These are phyloP conservation scores for Dicycla oo DNA, from an alignment of 2,888 invertebrate genomes.

Conservation along the genomic window DNA sequence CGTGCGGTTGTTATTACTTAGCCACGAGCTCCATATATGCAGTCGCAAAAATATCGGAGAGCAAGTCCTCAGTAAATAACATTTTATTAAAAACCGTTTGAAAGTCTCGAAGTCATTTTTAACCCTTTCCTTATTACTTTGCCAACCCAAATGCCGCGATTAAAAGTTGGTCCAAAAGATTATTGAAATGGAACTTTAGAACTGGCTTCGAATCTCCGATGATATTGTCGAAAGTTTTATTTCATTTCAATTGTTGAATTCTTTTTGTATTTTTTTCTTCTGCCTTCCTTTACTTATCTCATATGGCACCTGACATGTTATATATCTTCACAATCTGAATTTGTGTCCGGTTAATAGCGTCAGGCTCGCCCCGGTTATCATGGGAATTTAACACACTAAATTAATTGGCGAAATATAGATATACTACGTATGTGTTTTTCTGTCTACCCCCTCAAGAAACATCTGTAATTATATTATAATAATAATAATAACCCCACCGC, in stretches of 20 bases:
- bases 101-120: conserved; percentile 25
- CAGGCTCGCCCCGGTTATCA: no score
- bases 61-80: conserved; percentile 17
- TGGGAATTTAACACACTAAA: background rate
- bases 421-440: background rate
- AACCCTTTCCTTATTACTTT: conserved; percentile 36
- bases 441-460: no score
- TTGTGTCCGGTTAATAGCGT: background rate
- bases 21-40: no score
- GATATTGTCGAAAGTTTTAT: conserved; percentile 32
- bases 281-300: background rate
- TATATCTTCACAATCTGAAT: background rate
- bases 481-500: no score
- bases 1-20: no score
- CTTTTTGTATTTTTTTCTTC: background rate
- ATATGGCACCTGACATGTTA: background rate
- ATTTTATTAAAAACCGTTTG: conserved; percentile 32
- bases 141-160: conserved; percentile 27
- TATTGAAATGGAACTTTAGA: conserved; percentile 46
- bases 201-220: conserved; percentile 13
- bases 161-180: conserved; percentile 42
- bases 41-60: background rate
- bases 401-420: background rate
- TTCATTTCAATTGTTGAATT: conserved; percentile 17
- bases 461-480: no score